Percentiles rank a stretch among this genome's conserved stretches.
These are phyloP conservation scores for Cinclus cinclus DNA, from an alignment of 2,113 vertebrate genomes.

Conservation along the genomic window DNA sequence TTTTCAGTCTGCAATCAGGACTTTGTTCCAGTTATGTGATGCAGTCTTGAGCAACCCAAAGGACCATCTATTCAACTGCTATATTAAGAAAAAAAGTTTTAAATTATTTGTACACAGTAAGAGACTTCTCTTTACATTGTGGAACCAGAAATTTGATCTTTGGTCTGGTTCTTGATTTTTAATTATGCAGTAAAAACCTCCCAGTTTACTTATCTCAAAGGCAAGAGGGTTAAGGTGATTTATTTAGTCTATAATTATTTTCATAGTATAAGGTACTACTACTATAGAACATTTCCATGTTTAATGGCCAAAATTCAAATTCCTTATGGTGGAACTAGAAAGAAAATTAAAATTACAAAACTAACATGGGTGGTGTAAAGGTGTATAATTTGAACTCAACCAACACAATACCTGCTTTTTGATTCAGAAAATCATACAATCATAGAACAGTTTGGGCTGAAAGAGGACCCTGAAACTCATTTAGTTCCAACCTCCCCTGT, in stretches of 20 bases:
- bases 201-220: neutral
- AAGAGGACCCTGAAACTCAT: neutral
- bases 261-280: neutral
- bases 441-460: neutral
- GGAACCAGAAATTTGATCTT: neutral
- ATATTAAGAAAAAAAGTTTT: neutral
- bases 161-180: neutral
- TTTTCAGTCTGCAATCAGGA: neutral
- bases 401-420: neutral
- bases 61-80: neutral
- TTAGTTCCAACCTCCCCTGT: neutral
- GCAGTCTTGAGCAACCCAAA: neutral
- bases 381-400: neutral
- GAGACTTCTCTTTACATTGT: neutral
- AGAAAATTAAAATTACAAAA: neutral
- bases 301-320: neutral
- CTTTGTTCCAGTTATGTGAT: neutral
- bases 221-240: neutral
- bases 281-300: neutral
- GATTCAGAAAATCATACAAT: neutral
- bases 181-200: neutral
- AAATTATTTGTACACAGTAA: neutral
- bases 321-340: neutral
- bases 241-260: neutral
- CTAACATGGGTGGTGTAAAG: neutral